Conservation (phyloP, 2,888 invertebrate species). For the Creontiades dilutus region DNA sequence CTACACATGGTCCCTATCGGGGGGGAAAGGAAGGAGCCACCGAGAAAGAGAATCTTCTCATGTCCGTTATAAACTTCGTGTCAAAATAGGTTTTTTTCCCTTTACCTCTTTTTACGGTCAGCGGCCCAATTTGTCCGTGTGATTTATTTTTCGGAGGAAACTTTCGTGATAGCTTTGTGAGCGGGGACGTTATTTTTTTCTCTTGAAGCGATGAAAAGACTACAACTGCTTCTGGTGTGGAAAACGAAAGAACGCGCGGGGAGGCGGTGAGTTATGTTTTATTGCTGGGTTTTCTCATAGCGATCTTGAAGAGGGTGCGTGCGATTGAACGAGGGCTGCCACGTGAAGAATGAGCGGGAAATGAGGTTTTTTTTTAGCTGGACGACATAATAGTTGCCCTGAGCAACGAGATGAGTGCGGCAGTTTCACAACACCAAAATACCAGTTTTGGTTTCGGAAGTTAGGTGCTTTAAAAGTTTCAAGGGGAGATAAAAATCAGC, state of each 20-base stretch:
- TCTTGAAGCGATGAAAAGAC: not conserved
- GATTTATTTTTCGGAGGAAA: slow-evolving; percentile 17
- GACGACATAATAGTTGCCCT: not conserved
- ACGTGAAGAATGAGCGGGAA: not conserved
- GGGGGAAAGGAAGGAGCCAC: too few species aligned
- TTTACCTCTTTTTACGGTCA: not conserved
- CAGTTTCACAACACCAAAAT: too few species aligned
- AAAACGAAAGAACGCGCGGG: not conserved
- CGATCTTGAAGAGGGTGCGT: not conserved
- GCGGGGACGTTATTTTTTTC: slow-evolving; percentile 1
- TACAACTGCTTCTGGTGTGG: not conserved
- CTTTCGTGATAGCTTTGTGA: slow-evolving; percentile 1
- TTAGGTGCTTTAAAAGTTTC: too few species aligned
- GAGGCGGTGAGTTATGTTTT: slow-evolving; percentile 6
- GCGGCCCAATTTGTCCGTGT: slow-evolving; percentile 14
- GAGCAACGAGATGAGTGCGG: too few species aligned
- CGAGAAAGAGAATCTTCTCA: not conserved
- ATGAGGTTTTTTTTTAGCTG: not conserved
- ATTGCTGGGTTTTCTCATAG: not conserved
- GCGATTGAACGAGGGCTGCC: too few species aligned
- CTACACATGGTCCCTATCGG: not conserved
- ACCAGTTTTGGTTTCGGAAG: too few species aligned
- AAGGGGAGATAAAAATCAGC: too few species aligned
- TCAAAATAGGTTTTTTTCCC: not conserved
- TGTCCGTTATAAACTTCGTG: slow-evolving; percentile 30